phyloP scores from a whole-genome alignment of 2,113 vertebrate genomes.

The Manacus vitellinus region DNA sequence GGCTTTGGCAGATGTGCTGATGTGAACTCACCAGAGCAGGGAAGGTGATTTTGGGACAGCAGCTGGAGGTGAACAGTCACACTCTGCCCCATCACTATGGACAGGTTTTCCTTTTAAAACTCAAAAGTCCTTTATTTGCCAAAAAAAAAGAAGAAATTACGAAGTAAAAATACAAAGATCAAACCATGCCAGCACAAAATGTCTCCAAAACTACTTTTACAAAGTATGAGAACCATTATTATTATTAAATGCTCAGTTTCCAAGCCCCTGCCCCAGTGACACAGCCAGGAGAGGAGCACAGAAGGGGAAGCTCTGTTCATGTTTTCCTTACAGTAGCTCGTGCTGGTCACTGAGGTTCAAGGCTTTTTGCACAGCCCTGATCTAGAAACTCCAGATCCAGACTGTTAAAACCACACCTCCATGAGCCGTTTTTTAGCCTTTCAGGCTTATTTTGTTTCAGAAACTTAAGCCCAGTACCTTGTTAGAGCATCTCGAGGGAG shows the following conservation, averaged over 20 bases:
- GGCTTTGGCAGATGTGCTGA: not conserved
- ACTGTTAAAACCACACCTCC: not conserved
- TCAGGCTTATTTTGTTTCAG: not conserved
- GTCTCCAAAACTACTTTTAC: not conserved
- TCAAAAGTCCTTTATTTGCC: slow-evolving; percentile 56
- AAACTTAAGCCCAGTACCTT: not conserved
- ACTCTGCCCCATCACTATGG: not conserved
- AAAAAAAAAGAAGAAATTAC: slow-evolving; percentile 43
- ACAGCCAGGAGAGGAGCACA: not conserved
- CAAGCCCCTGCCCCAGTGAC: not conserved
- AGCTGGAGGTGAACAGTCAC: not conserved
- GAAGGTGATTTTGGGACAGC: not conserved
- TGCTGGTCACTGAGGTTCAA: not conserved
- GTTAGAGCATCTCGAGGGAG: not conserved
- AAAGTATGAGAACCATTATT: not conserved
- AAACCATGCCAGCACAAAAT: slow-evolving; percentile 55
- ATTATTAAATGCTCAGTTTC: not conserved
- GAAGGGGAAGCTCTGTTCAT: not conserved
- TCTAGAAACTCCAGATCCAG: not conserved
- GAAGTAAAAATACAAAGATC: slow-evolving; percentile 51
- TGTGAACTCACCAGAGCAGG: not conserved
- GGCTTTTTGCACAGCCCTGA: not conserved
- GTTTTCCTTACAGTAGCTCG: not conserved
- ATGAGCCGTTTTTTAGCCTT: not conserved
- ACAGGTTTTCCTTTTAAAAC: not conserved